These are phyloP conservation scores for Brachyptera risi DNA, from an alignment of 2,888 invertebrate species.

Conservation along the genomic window DNA sequence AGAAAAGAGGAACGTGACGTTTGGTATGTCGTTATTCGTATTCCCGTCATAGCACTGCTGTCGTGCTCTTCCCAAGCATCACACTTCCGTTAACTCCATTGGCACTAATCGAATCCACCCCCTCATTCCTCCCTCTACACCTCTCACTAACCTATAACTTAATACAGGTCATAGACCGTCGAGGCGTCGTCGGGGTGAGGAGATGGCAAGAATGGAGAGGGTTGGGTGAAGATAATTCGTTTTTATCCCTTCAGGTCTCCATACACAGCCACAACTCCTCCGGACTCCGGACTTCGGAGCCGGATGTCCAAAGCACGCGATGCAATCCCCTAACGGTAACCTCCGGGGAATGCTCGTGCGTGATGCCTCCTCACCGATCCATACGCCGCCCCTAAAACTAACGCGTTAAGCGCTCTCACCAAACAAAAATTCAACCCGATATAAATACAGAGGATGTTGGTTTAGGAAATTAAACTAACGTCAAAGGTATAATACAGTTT, in stretches of 20 bases:
- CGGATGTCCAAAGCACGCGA: constrained; percentile 11
- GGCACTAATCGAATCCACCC: constrained; percentile 14
- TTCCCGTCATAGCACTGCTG: neutral
- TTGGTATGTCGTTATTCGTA: no score
- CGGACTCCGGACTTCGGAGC: no score
- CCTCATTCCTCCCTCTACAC: neutral
- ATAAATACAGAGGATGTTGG: neutral
- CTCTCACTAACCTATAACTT: neutral
- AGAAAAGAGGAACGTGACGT: no score
- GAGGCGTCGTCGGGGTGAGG: neutral
- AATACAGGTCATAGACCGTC: neutral
- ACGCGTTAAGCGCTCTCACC: neutral
- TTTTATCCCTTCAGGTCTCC: constrained; percentile 18
- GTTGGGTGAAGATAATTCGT: constrained; percentile 16
- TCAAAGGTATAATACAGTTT: constrained; percentile 1
- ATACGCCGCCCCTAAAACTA: neutral
- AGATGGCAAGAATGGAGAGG: neutral
- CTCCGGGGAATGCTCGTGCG: neutral
- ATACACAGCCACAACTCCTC: no score
- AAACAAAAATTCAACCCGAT: constrained; percentile 3
- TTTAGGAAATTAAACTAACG: neutral
- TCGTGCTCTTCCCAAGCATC: constrained; percentile 1
- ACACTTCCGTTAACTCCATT: constrained; percentile 4
- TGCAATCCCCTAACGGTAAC: neutral
- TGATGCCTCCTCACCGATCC: neutral